Base-by-base conservation (phyloP, 2,113 vertebrate species). In the Bujurquina vittata region DNA sequence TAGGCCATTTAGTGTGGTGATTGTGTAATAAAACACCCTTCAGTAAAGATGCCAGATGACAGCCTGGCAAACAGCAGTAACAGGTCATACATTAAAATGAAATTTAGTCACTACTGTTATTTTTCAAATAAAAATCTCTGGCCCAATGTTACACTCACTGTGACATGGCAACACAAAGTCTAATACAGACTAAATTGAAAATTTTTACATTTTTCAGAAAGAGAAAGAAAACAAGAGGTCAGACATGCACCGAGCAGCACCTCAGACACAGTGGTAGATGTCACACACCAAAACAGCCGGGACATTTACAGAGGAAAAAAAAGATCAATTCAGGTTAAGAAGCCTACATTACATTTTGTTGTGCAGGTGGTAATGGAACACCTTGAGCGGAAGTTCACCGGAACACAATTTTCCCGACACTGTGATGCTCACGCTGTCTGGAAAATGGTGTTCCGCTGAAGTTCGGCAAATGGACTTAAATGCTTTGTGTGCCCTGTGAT, bases 381-480 rank as follows among this genome's bases (percentile, higher is more conserved):
- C 52, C 15, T 74, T 81, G 77, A 31, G 59, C 0, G 15, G 22
- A 49, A 29, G 37, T 67, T 67, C 15, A 18, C 63, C 5, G 15
- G 63, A 69, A 20, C 15, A 46, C 40, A 40, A 69, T 69, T 40
- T 67, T 29, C 40, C 15, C 0, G 9, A 67, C 63, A 49, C 40
- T 69, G 63, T 49, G 40, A 89, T 83, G 60, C 52, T 73, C 10
- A 10, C 23, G 9, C 0, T 15, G n/a, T n/a, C 40, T 67, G 72
- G 60, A 22, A 78, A 84, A 55, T 29, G 58, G 43, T 77, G 80
- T 69, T 81, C 52, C 11, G 78, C 61, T 57, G 29, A 60, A 65
- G 69, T 86, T 80, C 12, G 61, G 49, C 40, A 49, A 80, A 83
- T 76, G 57, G 79, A 78, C 87, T 80, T 83, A 88, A 69, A 84